Conservation (phyloP, 2,888 invertebrate genomes). For the Chirona hameri region DNA sequence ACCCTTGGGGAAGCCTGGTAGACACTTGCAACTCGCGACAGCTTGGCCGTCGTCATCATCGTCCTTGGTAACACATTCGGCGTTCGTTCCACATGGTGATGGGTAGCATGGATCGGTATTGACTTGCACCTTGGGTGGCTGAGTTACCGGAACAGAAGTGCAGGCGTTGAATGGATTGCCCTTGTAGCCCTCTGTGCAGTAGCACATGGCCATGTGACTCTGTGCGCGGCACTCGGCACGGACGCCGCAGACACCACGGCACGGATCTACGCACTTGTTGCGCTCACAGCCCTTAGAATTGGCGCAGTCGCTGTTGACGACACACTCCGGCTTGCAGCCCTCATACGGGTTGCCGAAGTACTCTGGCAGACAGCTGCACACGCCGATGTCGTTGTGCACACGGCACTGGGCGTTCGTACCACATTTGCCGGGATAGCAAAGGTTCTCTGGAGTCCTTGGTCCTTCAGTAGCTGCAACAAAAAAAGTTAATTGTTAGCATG, state of each 20-base stretch:
- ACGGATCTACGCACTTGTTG: slow-evolving; percentile 64
- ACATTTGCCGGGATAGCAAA: slow-evolving; percentile 50
- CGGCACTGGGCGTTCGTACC: slow-evolving; percentile 80
- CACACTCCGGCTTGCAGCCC: slow-evolving; percentile 79
- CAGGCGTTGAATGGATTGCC: slow-evolving; percentile 75
- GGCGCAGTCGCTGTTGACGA: slow-evolving; percentile 76
- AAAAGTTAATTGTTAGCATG: too few species aligned
- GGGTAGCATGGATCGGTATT: too few species aligned
- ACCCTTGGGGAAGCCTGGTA: slow-evolving; percentile 49
- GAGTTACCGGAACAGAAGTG: slow-evolving; percentile 1
- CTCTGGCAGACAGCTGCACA: slow-evolving; percentile 67
- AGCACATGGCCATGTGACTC: slow-evolving; percentile 69
- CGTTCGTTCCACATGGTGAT: slow-evolving; percentile 79
- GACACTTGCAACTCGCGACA: slow-evolving; percentile 42
- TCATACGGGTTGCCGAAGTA: slow-evolving; percentile 72
- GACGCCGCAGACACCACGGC: slow-evolving; percentile 64
- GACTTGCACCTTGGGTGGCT: slow-evolving; percentile 41
- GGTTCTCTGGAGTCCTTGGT: slow-evolving; percentile 29
- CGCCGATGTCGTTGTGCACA: slow-evolving; percentile 64
- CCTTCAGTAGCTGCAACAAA: not conserved
- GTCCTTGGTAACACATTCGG: slow-evolving; percentile 57
- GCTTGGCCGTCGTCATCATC: not conserved
- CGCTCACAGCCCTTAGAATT: slow-evolving; percentile 71
- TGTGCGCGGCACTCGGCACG: slow-evolving; percentile 59
- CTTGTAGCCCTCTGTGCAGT: slow-evolving; percentile 67